Evolutionary conservation across 2,888 invertebrate genomes (phyloP).

Genomic region (Laspeyria flexula): DNA sequence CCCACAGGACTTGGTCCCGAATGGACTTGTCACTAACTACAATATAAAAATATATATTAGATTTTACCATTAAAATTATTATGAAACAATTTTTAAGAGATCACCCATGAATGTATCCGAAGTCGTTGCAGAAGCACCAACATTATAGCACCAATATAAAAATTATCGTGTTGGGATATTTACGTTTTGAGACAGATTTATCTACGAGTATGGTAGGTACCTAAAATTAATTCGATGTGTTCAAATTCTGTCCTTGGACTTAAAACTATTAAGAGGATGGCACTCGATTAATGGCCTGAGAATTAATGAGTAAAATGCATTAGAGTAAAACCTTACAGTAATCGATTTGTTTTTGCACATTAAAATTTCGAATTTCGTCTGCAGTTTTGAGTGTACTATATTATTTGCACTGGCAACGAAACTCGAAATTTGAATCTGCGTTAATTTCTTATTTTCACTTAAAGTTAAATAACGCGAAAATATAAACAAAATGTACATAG

Average conservation of each 20-base stretch:
- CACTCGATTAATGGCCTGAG: conserved; percentile 85
- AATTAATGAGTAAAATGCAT: conserved; percentile 85
- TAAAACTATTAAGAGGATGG: conserved; percentile 83
- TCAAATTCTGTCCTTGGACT: conserved; percentile 74
- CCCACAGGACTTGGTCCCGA: conserved; percentile 21
- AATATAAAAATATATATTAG: conserved; percentile 76
- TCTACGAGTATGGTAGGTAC: conserved; percentile 36
- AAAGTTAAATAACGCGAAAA: conserved; percentile 53
- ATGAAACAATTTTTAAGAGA: conserved; percentile 72
- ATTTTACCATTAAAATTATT: conserved; percentile 49
- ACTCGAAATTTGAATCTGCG: conserved; percentile 42
- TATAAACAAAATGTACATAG: conserved; percentile 69
- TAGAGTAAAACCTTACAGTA: conserved; percentile 76
- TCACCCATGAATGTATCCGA: conserved; percentile 73
- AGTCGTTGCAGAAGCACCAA: conserved; percentile 74
- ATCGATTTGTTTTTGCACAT: conserved; percentile 41
- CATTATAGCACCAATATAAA: conserved; percentile 65
- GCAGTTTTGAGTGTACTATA: neutral
- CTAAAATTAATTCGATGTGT: conserved; percentile 70
- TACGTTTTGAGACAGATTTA: conserved; percentile 45
- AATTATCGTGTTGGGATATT: conserved; percentile 46
- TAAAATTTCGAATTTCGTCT: conserved; percentile 28
- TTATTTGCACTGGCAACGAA: conserved; percentile 27
- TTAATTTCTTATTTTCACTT: conserved; percentile 23
- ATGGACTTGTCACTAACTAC: conserved; percentile 62